These are phyloP conservation scores for Gastrophryne carolinensis DNA, from an alignment of 2,797 vertebrate species.

Conservation along the genomic window DNA sequence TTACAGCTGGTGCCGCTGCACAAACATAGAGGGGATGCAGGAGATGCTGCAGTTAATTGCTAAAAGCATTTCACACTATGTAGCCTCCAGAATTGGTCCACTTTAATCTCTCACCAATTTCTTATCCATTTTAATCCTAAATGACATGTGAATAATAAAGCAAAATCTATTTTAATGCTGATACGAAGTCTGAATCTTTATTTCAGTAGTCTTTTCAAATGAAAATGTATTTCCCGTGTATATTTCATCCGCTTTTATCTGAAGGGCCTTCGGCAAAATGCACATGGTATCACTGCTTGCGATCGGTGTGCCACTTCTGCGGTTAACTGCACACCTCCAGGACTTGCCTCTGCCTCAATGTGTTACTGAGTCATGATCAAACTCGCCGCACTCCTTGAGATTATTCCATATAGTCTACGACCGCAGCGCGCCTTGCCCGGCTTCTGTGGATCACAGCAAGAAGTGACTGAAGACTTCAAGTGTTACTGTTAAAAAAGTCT, in stretches of 20 bases:
- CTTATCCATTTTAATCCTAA: no score
- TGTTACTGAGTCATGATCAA: constrained; percentile 31
- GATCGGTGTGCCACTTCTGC: neutral
- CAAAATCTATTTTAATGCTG: no score
- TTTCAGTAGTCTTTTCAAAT: no score
- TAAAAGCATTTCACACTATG: no score
- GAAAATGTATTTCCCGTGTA: no score
- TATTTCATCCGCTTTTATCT: neutral
- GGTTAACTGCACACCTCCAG: neutral
- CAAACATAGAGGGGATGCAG: no score
- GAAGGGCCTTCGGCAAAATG: neutral
- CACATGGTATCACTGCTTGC: neutral
- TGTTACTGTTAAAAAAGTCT: constrained; percentile 33
- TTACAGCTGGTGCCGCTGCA: no score
- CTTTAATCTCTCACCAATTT: no score
- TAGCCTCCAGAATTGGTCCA: no score
- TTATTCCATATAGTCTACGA: constrained; percentile 30
- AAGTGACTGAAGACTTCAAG: constrained; percentile 41
- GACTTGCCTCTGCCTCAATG: neutral
- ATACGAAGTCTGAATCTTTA: no score
- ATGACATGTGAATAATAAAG: no score
- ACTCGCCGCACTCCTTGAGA: constrained; percentile 31
- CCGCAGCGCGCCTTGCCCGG: constrained; percentile 26
- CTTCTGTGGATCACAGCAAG: constrained; percentile 39
- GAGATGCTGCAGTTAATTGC: no score